Evolutionary conservation across 2,888 invertebrate species (phyloP), one percentile per base, ranked within the genome.

Genomic region (Macrophya annulata): DNA sequence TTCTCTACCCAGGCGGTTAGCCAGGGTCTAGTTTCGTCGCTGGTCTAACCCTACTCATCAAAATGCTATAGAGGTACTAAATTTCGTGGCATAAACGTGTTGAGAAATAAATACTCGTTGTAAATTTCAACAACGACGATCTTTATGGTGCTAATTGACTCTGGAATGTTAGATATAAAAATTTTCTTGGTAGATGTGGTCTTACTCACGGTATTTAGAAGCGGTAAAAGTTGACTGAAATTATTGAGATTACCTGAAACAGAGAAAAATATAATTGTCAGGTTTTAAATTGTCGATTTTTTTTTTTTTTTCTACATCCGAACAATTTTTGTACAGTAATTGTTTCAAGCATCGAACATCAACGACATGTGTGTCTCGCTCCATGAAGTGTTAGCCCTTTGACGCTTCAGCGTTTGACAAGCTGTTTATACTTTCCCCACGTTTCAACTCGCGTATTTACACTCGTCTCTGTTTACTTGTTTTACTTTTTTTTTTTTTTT

Each of bases 161-260:
- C 9, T 25, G 37, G 17, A 68, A 68, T 68, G 12, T 37, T 37
- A 37, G 68, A 4, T 8, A 48, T 15, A 37, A 15, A 15, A 17
- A 68, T 68, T 17, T 68, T 37, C 3, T 17, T 5, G 15, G 17
- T 45, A 45, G 72, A 74, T 74, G 2, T 17, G 68, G 21, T 45
- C 10, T 25, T 74, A 77, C 77, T 77, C 37, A 77, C 77, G 77
- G 77, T n/a, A n/a, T 55, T 55, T 45, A 31, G 51, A 48, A 51
- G 31, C 25, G 55, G 77, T 10, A 37, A 31, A 40, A 37, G 9
- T 3, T 6, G 48, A n/a, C 51, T 77, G 25, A 45, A 74, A 25
- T 55, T 40, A 55, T 77, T 77, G 55, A 55, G 37, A 55, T 77
- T 77, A 77, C 77, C 77, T 77, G 77, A 51, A 77, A 77, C 77